Percentiles rank a stretch among this genome's conserved stretches.
phyloP scores from a whole-genome alignment of 2,888 invertebrate genomes.

The Sialis fuliginosa region DNA sequence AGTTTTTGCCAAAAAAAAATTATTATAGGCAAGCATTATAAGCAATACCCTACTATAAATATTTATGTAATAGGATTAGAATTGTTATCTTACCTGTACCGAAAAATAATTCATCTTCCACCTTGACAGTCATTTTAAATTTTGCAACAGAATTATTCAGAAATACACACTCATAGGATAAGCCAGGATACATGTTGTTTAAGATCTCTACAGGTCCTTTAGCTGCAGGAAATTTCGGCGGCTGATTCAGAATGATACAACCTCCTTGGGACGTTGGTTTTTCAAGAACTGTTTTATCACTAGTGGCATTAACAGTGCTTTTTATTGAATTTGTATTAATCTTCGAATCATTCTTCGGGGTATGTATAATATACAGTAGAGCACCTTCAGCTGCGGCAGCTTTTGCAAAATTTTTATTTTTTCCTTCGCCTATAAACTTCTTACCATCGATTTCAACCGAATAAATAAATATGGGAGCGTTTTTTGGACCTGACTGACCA shows the following conservation, averaged over 20 bases:
- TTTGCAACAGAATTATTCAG: constrained; percentile 50
- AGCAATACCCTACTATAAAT: no score
- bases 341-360: constrained; percentile 25
- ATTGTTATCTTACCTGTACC: constrained; percentile 47
- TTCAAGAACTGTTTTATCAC: constrained; percentile 28
- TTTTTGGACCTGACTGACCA: constrained; percentile 26
- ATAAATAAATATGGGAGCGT: constrained; percentile 70
- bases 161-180: constrained; percentile 43
- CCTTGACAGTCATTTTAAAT: constrained; percentile 62
- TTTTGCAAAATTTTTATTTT: constrained; percentile 85
- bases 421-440: constrained; percentile 66
- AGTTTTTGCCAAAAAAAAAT: no score
- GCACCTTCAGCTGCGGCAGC: constrained; percentile 36
- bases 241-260: constrained; percentile 22
- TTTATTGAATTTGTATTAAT: constrained; percentile 19
- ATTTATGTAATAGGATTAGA: background rate
- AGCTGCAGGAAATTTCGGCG: constrained; percentile 28
- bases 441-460: constrained; percentile 53
- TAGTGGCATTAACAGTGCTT: constrained; percentile 31
- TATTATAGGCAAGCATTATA: no score
- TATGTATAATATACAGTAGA: constrained; percentile 36
- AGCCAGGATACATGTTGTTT: constrained; percentile 71
- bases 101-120: constrained; percentile 54
- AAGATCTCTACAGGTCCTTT: constrained; percentile 76
- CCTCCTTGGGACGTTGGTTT: constrained; percentile 16